phyloP scores from a whole-genome alignment of 2,888 invertebrate genomes.

The Polydrusus cervinus region DNA sequence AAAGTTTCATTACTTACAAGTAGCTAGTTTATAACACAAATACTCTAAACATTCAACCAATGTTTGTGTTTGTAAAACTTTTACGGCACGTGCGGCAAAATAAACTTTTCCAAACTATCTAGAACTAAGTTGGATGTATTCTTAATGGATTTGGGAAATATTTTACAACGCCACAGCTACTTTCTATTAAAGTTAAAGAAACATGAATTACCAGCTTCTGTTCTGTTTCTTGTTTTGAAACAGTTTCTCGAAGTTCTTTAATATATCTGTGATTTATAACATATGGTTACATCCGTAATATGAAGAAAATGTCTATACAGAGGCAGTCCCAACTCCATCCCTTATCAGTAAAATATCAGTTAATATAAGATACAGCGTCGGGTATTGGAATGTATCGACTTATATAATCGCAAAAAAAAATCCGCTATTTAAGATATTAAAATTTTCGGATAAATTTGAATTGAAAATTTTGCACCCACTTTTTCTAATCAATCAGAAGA shows the following conservation, averaged over 20 bases:
- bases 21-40: background rate
- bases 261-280: no score
- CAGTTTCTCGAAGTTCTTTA: background rate
- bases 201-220: background rate
- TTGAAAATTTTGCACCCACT: no score
- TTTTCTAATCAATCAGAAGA: no score
- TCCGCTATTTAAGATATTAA: no score
- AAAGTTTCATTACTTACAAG: background rate
- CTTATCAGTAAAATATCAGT: no score
- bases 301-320: no score
- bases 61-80: background rate
- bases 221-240: slow-evolving; percentile 1
- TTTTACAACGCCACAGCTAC: slow-evolving; percentile 23
- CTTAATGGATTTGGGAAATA: slow-evolving; percentile 31
- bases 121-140: slow-evolving; percentile 22
- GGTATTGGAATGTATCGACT: no score
- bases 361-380: no score
- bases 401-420: no score
- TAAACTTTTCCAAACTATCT: background rate
- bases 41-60: background rate
- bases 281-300: no score
- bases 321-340: no score
- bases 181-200: slow-evolving; percentile 18
- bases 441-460: no score
- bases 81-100: background rate